Evolutionary conservation across 1,140 invertebrate species (phyloP).

Genomic region (Achatina immaculata): DNA sequence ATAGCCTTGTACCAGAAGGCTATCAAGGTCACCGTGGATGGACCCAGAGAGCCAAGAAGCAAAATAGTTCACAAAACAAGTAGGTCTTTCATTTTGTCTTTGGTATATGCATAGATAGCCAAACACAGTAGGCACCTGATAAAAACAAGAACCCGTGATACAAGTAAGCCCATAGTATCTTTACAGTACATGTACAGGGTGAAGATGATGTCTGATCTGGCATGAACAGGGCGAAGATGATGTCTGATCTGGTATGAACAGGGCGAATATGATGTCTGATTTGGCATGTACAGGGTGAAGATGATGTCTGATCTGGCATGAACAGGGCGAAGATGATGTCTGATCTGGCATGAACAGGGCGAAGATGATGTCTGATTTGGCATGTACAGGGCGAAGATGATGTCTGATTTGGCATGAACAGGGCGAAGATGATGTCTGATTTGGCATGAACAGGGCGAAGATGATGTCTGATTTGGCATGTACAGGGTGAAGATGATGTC

Average conservation of each 20-base stretch:
- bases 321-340: no score
- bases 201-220: not conserved
- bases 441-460: no score
- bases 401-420: no score
- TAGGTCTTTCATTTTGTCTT: not conserved
- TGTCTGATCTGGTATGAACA: not conserved
- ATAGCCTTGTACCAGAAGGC: constrained; percentile 97
- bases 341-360: no score
- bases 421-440: no score
- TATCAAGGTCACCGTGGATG: constrained; percentile 99
- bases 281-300: no score
- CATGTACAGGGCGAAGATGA: no score
- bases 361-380: no score
- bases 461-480: no score
- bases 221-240: not conserved
- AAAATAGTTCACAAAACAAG: constrained; percentile 75
- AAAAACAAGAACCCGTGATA: not conserved
- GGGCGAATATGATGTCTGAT: no score
- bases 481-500: no score
- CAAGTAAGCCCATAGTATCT: not conserved
- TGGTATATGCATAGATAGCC: not conserved
- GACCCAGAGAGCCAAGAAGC: constrained; percentile 94
- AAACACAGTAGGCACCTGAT: not conserved
- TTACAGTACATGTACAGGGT: not conserved
- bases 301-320: no score